Evolutionary conservation across 2,113 vertebrate genomes (phyloP).

Genomic region (Psephotus haematonotus): DNA sequence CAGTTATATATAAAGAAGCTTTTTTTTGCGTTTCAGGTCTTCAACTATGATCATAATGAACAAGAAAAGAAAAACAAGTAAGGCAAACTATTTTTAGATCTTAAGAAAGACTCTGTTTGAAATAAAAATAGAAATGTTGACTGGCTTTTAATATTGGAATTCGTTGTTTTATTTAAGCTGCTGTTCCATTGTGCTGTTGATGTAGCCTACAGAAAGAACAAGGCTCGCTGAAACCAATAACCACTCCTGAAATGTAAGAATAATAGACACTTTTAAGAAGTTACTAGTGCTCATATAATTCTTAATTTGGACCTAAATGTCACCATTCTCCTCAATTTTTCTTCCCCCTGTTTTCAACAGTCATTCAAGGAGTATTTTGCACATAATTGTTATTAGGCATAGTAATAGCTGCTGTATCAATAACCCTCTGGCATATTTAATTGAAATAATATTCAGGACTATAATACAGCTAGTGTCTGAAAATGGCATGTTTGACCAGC

Average conservation of each 20-base stretch:
- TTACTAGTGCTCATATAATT: neutral
- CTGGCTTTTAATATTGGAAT: neutral
- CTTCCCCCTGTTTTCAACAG: neutral
- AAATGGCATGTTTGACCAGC: neutral
- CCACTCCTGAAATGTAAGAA: neutral
- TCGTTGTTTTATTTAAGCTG: neutral
- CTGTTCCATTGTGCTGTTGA: neutral
- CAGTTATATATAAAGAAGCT: neutral
- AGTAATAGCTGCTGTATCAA: neutral
- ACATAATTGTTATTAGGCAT: neutral
- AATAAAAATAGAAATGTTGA: neutral
- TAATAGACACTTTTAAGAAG: neutral
- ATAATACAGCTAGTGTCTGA: neutral
- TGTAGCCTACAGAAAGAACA: neutral
- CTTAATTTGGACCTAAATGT: neutral
- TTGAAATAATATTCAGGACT: neutral
- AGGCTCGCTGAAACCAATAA: neutral
- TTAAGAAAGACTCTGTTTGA: neutral
- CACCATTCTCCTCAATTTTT: fast-evolving
- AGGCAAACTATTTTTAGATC: neutral
- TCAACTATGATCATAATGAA: neutral
- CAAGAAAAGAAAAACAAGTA: neutral
- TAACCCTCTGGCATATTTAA: neutral
- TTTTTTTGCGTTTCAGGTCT: neutral
- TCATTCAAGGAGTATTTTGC: neutral